Evolutionary conservation across 2,797 vertebrate genomes (phyloP).

Genomic region (Pangasius krempfi): DNA sequence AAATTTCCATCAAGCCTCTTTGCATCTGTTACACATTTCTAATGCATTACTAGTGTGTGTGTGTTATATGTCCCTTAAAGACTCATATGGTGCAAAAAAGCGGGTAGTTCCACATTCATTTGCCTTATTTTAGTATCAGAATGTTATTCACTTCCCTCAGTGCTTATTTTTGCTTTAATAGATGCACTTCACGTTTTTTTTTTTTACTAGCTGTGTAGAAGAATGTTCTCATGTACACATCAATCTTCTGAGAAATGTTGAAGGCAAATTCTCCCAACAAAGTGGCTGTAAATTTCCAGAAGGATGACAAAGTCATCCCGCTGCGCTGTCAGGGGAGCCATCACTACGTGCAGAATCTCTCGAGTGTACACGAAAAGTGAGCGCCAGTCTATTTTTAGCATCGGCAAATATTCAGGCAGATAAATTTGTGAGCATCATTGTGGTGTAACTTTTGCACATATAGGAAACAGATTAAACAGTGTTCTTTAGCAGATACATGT

Average conservation of each 20-base stretch:
- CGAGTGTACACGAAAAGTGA: slow-evolving; percentile 61
- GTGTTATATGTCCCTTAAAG: not conserved
- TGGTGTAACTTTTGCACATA: slow-evolving; percentile 57
- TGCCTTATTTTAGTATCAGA: not conserved
- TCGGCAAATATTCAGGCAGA: slow-evolving; percentile 45
- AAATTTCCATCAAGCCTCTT: not conserved
- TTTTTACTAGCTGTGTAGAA: not conserved
- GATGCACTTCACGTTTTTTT: not conserved
- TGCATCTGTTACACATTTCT: not conserved
- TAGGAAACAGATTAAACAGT: slow-evolving; percentile 52
- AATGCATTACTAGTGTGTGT: not conserved
- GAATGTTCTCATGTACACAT: not conserved
- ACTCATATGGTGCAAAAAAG: not conserved
- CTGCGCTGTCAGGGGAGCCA: slow-evolving; percentile 47
- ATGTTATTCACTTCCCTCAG: not conserved
- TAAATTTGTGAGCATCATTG: slow-evolving; percentile 56
- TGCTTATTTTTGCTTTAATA: not conserved
- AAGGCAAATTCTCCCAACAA: slow-evolving; percentile 26
- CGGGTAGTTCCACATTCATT: not conserved
- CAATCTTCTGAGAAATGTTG: slow-evolving; percentile 20
- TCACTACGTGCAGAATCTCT: slow-evolving; percentile 69
- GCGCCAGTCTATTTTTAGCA: slow-evolving; percentile 66
- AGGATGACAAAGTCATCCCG: slow-evolving; percentile 39
- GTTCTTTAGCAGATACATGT: slow-evolving; percentile 54
- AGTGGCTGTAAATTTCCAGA: slow-evolving; percentile 47